Base-by-base conservation (phyloP, 2,797 vertebrate genomes). In the Arrhamphus sclerolepis region DNA sequence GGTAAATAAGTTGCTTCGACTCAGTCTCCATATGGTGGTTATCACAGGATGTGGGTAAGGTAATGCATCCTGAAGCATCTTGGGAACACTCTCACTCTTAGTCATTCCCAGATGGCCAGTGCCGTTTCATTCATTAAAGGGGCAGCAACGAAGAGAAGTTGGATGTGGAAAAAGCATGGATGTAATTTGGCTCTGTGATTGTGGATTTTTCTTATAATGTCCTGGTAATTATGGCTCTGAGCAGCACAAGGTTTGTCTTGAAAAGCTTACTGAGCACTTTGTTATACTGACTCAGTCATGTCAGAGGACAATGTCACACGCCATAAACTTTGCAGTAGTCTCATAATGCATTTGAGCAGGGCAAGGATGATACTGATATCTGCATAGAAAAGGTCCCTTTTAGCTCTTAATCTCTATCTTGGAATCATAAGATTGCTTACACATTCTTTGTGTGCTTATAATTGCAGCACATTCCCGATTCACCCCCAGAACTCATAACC, bases 401-500 rank as follows among this genome's bases (percentile, higher is more conserved):
- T 70, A 82, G 78, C 81, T 86, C 70, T 26, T 67, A 62, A 79
- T 84, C 76, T 68, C 50, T 40, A 61, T 66, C 40, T 47, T 48
- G 42, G 74, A 87, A 84, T 90, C 82, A 89, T 88, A 83, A 82
- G 81, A 87, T 88, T 88, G 77, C 86, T 90, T 89, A 87, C 85
- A 89, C 84, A 92, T 91, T 91, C 89, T 89, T 89, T 88, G 81
- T 88, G 83, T 80, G 85, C 82, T 92, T 90, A 83, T 91, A 91
- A 91, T 89, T 87, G 76, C 89, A 22, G 77, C 77, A 34, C 85
- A 89, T 91, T 91, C 87, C 87, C 84, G 52, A 75, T 74, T 85
- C 41, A 71, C 80, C 81, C 83, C 85, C 79, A 89, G 79, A 89
- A 90, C 85, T 88, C 89, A 89, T 90, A 91, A 93, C 87, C 88